Evolutionary conservation across 1,140 invertebrate species (phyloP).

Genomic region (Cecropterus lyciades): DNA sequence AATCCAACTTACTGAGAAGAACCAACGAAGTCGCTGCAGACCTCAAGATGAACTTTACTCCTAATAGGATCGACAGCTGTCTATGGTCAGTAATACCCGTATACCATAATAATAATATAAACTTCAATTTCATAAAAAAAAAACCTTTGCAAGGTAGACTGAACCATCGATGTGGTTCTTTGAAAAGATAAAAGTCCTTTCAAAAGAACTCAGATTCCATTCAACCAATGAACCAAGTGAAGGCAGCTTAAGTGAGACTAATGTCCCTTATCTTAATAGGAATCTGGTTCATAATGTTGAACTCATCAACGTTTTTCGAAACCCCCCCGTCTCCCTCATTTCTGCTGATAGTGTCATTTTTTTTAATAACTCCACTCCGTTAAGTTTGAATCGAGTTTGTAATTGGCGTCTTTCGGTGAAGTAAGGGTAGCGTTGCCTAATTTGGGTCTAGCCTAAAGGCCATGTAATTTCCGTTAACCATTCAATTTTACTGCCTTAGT

Average conservation of each 20-base stretch:
- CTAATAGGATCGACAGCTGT: too few species aligned
- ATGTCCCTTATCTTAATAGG: constrained; percentile 80
- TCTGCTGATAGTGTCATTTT: constrained; percentile 65
- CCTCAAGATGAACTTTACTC: too few species aligned
- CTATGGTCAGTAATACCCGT: too few species aligned
- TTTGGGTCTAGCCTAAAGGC: background rate
- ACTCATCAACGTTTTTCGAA: constrained; percentile 76
- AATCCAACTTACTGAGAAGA: too few species aligned
- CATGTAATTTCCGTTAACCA: too few species aligned
- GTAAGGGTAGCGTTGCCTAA: background rate
- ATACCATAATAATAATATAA: too few species aligned
- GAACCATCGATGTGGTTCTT: too few species aligned
- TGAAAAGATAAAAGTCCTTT: background rate
- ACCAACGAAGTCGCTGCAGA: too few species aligned
- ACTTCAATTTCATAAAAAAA: too few species aligned
- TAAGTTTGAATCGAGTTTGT: constrained; percentile 58
- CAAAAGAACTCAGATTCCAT: constrained; percentile 5
- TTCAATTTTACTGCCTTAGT: too few species aligned
- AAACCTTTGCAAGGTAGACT: too few species aligned
- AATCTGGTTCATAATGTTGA: constrained; percentile 78
- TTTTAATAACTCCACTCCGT: constrained; percentile 67
- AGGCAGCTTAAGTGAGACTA: constrained; percentile 63
- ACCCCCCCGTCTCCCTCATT: constrained; percentile 51
- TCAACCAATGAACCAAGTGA: constrained; percentile 43
- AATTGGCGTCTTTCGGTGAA: constrained; percentile 44